A percentile compares a stretch with the other conserved stretches of the same genome.
phyloP scores from a whole-genome alignment of 2,888 invertebrate species.

The Miltochrista miniata region DNA sequence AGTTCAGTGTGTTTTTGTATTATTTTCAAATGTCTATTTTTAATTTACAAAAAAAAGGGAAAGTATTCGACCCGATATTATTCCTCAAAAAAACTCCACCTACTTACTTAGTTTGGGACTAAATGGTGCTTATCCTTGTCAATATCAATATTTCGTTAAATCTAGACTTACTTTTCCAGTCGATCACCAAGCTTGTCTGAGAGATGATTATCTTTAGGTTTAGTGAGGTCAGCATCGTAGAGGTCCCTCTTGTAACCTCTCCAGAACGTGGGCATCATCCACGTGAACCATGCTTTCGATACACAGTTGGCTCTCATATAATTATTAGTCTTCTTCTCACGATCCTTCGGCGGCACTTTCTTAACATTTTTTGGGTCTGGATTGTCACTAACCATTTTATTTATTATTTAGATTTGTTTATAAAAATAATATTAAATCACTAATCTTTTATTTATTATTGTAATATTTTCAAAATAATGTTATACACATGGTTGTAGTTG shows the following conservation, averaged over 20 bases:
- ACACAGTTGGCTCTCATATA: conserved; percentile 70
- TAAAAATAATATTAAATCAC: not conserved
- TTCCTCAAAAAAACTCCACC: no score
- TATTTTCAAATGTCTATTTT: no score
- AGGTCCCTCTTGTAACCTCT: conserved; percentile 86
- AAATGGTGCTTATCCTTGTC: no score
- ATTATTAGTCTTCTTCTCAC: conserved; percentile 77
- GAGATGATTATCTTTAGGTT: conserved; percentile 86
- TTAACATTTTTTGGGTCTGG: conserved; percentile 68
- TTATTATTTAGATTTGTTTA: not conserved
- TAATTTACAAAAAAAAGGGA: no score
- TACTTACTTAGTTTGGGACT: no score
- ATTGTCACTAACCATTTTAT: conserved; percentile 79
- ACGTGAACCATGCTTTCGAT: conserved; percentile 76
- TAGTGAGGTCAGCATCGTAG: conserved; percentile 87
- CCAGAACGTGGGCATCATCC: conserved; percentile 83
- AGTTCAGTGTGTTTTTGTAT: no score
- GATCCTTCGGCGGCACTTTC: conserved; percentile 74
- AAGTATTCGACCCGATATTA: no score
- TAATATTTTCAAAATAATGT: not conserved
- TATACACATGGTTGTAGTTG: conserved; percentile 53
- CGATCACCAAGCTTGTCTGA: conserved; percentile 86
- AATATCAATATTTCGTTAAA: no score
- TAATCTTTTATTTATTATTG: not conserved
- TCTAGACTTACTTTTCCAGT: conserved; percentile 81